Conservation (phyloP, 2,888 invertebrate genomes). For the Meliscaeva auricollis region DNA sequence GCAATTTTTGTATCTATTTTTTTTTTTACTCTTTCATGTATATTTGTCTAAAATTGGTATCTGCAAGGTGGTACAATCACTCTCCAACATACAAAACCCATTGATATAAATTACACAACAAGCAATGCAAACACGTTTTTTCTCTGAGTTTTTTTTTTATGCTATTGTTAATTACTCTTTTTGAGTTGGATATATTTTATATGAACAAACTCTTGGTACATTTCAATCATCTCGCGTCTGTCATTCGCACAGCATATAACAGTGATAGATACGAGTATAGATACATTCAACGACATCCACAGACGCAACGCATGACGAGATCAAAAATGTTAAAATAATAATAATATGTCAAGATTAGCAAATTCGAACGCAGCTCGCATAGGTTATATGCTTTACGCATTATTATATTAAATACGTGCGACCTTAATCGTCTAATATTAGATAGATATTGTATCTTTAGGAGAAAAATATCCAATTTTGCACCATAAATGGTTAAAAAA, state of each 20-base stretch:
- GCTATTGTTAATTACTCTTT: conserved; percentile 75
- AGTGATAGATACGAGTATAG: background rate
- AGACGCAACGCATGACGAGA: conserved; percentile 21
- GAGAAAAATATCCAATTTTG: conserved; percentile 39
- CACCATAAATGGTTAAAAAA: conserved; percentile 59
- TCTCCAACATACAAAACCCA: conserved; percentile 30
- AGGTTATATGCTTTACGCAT: conserved; percentile 51
- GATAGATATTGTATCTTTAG: background rate
- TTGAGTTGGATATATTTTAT: conserved; percentile 16
- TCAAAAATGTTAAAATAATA: conserved; percentile 70
- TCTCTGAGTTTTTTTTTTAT: conserved; percentile 37
- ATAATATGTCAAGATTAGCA: conserved; percentile 72
- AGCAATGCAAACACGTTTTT: conserved; percentile 66
- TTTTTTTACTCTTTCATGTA: conserved; percentile 22
- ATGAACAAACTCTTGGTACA: conserved; percentile 53
- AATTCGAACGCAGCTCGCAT: conserved; percentile 68
- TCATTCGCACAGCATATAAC: conserved; percentile 34
- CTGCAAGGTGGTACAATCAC: conserved; percentile 75
- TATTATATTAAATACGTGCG: conserved; percentile 33
- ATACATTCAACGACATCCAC: background rate
- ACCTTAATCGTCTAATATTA: conserved; percentile 57
- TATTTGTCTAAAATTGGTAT: conserved; percentile 71
- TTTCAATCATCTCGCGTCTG: conserved; percentile 63
- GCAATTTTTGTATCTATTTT: conserved; percentile 19
- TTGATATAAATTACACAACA: conserved; percentile 72